Evolutionary conservation across 35 echinoderm and acorn worm genomes (phyloP), one percentile per base, ranked within the genome.

Genomic region (Ophiothrix spiculata): DNA sequence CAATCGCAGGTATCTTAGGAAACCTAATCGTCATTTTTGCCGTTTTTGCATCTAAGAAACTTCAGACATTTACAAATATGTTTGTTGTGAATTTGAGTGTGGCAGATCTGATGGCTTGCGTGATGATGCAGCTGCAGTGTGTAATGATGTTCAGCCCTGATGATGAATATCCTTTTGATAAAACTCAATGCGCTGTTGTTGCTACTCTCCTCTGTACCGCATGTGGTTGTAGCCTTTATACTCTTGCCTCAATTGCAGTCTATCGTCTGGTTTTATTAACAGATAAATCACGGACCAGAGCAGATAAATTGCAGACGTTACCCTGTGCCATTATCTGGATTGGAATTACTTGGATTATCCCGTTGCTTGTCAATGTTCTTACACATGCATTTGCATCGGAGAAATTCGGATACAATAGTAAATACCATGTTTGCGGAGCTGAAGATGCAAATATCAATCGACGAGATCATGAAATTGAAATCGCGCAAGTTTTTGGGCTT

Each of bases 31-130:
- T 91, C 56, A 36, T 91, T 32, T n/a, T 81, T 32, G 77, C 79
- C 39, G 77, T 91, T 16, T 69, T 60, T 49, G 21, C 80, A 23
- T 80, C 77, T 0, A 77, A 78, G 63, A 86, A 86, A 75, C 82
- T 93, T 1, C 91, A 85, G 39, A 93, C 88, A 35, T 74, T 40
- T 14, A 89, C 86, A 0, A 89, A 89, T 23, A 38, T 45, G 4
- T 88, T 89, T 38, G 82, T 93, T 31, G 74, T 93, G 2, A 93
- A 89, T 81, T 73, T 93, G 19, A 86, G 87, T 17, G 33, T 93
- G 36, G 81, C 91, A 25, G 91, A 93, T 46, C 76, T 93, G 0
- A 4, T 93, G 2, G 33, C 91, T 8, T 80, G 75, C 33, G 13
- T 93, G 14, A 79, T 89, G 56, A 64, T 93, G 54, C 87, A 83